Base-by-base conservation (phyloP, 1,140 invertebrate species). In the Nasonia longicornis region DNA sequence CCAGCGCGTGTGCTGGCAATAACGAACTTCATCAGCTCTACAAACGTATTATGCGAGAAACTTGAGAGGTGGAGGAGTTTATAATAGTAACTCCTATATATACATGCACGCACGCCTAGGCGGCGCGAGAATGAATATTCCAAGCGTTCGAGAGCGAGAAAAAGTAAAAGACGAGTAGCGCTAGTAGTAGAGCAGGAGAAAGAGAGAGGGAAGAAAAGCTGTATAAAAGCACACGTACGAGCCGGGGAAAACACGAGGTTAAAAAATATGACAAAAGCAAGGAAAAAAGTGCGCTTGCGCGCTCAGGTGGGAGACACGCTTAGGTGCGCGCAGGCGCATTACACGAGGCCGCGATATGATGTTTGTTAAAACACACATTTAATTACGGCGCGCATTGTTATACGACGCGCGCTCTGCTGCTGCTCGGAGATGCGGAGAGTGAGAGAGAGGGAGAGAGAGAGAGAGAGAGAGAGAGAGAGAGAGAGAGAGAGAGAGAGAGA, bases 351-450 rank as follows among this genome's bases (percentile, higher is more conserved):
- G 71, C 70, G 82, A 78, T 74, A 82, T 79, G 81, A 82, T 82
- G 81, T 88, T 89, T 88, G 87, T 89, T 85, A 86, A 85, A 87
- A 87, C 85, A 88, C 85, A 88, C 85, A 87, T 87, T 88, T 89
- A 89, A 88, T 88, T 88, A 88, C 87, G 84, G 81, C 81, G 85
- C 83, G 84, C 85, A 86, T 88, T 85, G 86, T 84, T 84, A 83
- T 82, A 84, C 84, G 70, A 79, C 74, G 26, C 10, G 6, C 63
- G 73, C 58, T 22, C 22, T n/a, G 52, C 52, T 58, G 52, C 16
- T 58, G 52, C 52, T 26, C 29, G 48, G 64, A 80, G 74, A 77
- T 70, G 71, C 76, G 78, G 77, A 76, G 26, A 26, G 26, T 1
- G 26, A 26, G 26, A 26, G 26, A 26, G 26, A 26, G 26, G 2